These are phyloP conservation scores for Clivina fossor DNA, from an alignment of 2,888 invertebrate species.

Conservation along the genomic window DNA sequence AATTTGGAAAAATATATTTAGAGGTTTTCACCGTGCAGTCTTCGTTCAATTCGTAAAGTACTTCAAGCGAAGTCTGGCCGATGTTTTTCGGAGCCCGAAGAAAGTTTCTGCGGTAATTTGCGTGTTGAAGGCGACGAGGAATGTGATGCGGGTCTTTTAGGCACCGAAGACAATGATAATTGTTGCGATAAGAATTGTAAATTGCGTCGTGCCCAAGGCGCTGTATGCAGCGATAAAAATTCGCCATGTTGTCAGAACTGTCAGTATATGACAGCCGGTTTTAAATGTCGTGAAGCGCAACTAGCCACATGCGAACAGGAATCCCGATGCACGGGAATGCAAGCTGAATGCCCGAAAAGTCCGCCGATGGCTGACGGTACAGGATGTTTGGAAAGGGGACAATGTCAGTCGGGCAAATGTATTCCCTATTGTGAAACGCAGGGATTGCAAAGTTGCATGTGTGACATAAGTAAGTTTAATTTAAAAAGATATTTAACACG, in stretches of 20 bases:
- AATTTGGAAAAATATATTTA: conserved; percentile 49
- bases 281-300: conserved; percentile 88
- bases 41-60: conserved; percentile 90
- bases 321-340: conserved; percentile 81
- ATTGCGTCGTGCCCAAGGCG: conserved; percentile 77
- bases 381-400: conserved; percentile 87
- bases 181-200: conserved; percentile 95
- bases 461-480: conserved; percentile 85
- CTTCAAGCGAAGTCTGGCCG: conserved; percentile 88
- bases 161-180: conserved; percentile 89
- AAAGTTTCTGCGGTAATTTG: conserved; percentile 94
- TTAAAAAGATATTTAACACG: too few species aligned
- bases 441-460: conserved; percentile 93
- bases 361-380: conserved; percentile 85
- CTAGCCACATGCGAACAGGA: conserved; percentile 91
- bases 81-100: conserved; percentile 91
- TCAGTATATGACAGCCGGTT: conserved; percentile 77
- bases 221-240: conserved; percentile 95
- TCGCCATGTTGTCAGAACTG: conserved; percentile 94
- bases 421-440: conserved; percentile 94
- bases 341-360: conserved; percentile 81
- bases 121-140: conserved; percentile 95
- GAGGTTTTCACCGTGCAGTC: conserved; percentile 94
- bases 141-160: conserved; percentile 92
- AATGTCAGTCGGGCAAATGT: conserved; percentile 88